Evolutionary conservation across 2,113 vertebrate genomes (phyloP).

Genomic region (Argyrosomus japonicus): DNA sequence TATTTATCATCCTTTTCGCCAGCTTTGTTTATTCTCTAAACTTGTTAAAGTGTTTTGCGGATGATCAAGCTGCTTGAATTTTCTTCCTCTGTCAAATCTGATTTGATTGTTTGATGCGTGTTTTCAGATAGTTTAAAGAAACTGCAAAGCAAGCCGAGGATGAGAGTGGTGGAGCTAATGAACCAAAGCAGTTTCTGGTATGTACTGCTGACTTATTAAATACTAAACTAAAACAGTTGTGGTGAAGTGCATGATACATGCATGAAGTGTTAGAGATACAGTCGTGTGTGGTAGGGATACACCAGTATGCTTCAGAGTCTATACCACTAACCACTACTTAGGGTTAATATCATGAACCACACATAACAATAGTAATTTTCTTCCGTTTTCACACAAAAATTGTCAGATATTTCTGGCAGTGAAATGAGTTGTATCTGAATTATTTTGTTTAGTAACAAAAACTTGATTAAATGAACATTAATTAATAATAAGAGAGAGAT

Average conservation of each 20-base stretch:
- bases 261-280: background rate
- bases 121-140: constrained; percentile 66
- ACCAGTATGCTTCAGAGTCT: background rate
- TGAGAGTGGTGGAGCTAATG: constrained; percentile 65
- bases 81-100: background rate
- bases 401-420: background rate
- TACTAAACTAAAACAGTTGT: background rate
- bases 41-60: background rate
- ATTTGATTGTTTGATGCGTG: background rate
- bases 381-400: background rate
- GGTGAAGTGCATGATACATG: too few relatives aligned
- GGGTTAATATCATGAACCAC: background rate
- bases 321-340: background rate
- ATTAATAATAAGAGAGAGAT: background rate
- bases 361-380: background rate
- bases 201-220: constrained; percentile 36
- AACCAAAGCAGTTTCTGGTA: constrained; percentile 79
- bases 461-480: background rate
- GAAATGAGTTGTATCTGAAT: background rate
- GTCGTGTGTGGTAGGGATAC: background rate
- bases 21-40: background rate
- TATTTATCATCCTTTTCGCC: background rate
- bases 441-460: background rate
- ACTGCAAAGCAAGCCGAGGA: constrained; percentile 55
- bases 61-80: background rate